Evolutionary conservation across 1,140 invertebrate genomes (phyloP).

Genomic region (Megathymus violae): DNA sequence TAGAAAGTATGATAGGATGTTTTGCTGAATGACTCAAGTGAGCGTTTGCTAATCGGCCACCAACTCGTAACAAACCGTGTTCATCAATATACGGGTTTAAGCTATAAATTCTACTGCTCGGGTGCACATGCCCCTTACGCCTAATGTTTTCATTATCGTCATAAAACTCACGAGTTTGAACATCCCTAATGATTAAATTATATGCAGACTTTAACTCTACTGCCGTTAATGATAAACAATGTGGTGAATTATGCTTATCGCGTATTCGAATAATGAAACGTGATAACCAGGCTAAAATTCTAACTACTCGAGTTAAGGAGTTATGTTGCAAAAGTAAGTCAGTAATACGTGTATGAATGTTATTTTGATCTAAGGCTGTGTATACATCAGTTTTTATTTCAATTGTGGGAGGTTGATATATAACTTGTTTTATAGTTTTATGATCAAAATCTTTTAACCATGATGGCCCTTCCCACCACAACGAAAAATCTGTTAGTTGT

Average conservation of each 20-base stretch:
- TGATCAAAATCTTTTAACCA: not conserved
- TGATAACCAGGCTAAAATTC: too few species aligned
- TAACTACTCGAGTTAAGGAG: too few species aligned
- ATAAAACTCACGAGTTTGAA: not conserved
- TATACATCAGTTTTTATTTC: too few species aligned
- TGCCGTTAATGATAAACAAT: not conserved
- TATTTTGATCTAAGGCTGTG: too few species aligned
- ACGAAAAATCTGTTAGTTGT: too few species aligned
- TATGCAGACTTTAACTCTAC: not conserved
- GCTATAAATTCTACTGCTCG: slow-evolving; percentile 14
- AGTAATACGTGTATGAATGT: too few species aligned
- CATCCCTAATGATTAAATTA: slow-evolving; percentile 2
- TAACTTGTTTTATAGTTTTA: not conserved
- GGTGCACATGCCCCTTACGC: slow-evolving; percentile 7
- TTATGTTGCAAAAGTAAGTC: too few species aligned
- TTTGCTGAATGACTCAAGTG: slow-evolving; percentile 18
- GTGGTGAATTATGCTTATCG: not conserved
- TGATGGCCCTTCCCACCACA: not conserved
- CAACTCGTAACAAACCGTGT: slow-evolving; percentile 27
- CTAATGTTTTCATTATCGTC: not conserved
- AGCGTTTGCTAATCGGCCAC: slow-evolving; percentile 25
- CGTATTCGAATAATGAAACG: not conserved
- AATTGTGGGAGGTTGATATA: too few species aligned
- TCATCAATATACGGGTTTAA: slow-evolving; percentile 24
- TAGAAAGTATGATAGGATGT: slow-evolving; percentile 24